phyloP scores from a whole-genome alignment of 2,797 vertebrate species.

The Eulemur mongoz region DNA sequence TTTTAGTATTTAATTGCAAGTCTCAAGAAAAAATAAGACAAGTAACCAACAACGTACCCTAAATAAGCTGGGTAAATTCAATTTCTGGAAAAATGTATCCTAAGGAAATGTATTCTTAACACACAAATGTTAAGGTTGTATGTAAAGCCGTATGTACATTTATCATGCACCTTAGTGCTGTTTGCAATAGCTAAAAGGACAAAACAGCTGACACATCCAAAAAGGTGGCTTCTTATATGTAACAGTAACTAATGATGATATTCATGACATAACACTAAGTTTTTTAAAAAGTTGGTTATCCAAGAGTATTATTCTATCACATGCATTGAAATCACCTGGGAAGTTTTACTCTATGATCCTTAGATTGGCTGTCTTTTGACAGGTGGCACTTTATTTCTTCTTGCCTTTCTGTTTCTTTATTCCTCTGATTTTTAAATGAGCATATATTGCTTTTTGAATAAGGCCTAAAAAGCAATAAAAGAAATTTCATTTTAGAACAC shows the following conservation, averaged over 20 bases:
- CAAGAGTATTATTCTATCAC: not conserved
- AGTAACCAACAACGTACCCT: not conserved
- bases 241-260: not conserved
- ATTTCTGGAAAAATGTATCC: not conserved
- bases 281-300: not conserved
- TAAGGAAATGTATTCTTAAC: not conserved
- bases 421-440: not conserved
- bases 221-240: not conserved
- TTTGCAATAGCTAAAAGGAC: not conserved
- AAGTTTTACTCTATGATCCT: slow-evolving; percentile 15
- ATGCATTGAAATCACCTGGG: not conserved
- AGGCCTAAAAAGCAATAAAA: not conserved
- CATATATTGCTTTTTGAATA: not conserved
- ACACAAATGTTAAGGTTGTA: not conserved
- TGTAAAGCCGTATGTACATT: not conserved
- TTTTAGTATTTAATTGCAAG: slow-evolving; percentile 15
- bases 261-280: not conserved
- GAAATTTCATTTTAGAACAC: slow-evolving; percentile 25
- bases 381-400: not conserved
- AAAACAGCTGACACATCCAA: not conserved
- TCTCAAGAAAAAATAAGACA: slow-evolving; percentile 11
- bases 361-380: not conserved
- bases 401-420: slow-evolving; percentile 17
- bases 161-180: not conserved
- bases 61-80: not conserved